phyloP scores from a whole-genome alignment of 2,113 vertebrate species.

The Hiodon alosoides region DNA sequence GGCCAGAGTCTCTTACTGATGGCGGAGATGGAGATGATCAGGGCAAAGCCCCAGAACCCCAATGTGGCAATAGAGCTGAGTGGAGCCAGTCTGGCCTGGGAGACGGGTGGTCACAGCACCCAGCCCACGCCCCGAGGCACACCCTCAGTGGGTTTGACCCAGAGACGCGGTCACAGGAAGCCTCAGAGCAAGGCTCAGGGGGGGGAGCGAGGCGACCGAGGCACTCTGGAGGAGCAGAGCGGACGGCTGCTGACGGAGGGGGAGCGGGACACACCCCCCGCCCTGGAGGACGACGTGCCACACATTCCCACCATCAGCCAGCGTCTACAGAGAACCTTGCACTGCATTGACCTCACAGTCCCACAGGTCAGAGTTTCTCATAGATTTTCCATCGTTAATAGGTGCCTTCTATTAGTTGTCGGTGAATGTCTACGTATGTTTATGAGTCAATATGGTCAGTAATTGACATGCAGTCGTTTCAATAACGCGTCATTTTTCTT shows the following conservation, averaged over 20 bases:
- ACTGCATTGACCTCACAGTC: slow-evolving; percentile 74
- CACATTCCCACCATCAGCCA: slow-evolving; percentile 57
- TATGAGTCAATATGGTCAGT: neutral
- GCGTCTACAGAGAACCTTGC: slow-evolving; percentile 77
- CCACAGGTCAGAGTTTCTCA: slow-evolving; percentile 58
- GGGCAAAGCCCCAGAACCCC: slow-evolving; percentile 72
- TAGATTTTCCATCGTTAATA: no score
- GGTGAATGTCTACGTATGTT: neutral
- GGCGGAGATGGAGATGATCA: slow-evolving; percentile 83
- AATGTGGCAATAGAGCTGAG: slow-evolving; percentile 79
- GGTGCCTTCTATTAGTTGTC: neutral
- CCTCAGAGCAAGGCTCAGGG: slow-evolving; percentile 55
- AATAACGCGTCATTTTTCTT: neutral
- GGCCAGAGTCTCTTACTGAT: slow-evolving; percentile 90
- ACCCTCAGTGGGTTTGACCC: slow-evolving; percentile 71
- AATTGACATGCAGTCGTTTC: neutral
- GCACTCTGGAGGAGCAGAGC: slow-evolving; percentile 49
- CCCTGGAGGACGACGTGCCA: slow-evolving; percentile 68
- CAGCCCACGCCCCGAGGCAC: slow-evolving; percentile 82
- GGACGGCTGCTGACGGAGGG: slow-evolving; percentile 75
- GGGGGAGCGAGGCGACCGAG: slow-evolving; percentile 47
- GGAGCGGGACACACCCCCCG: slow-evolving; percentile 55
- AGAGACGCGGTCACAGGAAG: slow-evolving; percentile 40
- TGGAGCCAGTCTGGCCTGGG: slow-evolving; percentile 84
- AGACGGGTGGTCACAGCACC: slow-evolving; percentile 76